A percentile compares a stretch with the other conserved stretches of the same genome.
Evolutionary conservation across 1,140 invertebrate genomes (phyloP).

Genomic region (Atta texana): DNA sequence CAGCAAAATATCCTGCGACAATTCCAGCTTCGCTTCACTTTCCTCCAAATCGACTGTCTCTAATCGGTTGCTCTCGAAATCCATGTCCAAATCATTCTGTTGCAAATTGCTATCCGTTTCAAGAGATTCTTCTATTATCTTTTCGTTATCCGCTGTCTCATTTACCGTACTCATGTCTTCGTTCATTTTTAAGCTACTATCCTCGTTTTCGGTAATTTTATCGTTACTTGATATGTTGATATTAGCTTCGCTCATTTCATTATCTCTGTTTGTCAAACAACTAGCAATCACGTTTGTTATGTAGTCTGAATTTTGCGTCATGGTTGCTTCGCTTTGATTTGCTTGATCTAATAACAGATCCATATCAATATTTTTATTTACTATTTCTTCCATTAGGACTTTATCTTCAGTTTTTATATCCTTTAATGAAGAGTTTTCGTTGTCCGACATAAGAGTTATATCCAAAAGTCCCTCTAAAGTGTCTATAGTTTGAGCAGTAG

Average conservation of each 20-base stretch:
- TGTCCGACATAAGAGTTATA: constrained; percentile 70
- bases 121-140: constrained; percentile 53
- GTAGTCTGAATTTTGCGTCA: constrained; percentile 55
- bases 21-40: constrained; percentile 63
- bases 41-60: constrained; percentile 68
- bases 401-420: constrained; percentile 57
- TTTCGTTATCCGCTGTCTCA: constrained; percentile 30
- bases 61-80: constrained; percentile 63
- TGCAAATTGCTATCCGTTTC: constrained; percentile 10
- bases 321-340: constrained; percentile 33
- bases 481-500: constrained; percentile 66
- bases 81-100: constrained; percentile 67
- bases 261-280: constrained; percentile 59
- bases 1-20: constrained; percentile 47
- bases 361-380: constrained; percentile 60
- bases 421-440: constrained; percentile 63
- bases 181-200: constrained; percentile 25
- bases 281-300: constrained; percentile 65
- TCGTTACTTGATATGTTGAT: not conserved
- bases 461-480: constrained; percentile 72
- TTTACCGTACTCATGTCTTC: constrained; percentile 36
- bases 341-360: constrained; percentile 61
- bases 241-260: constrained; percentile 23
- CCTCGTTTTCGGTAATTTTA: constrained; percentile 31
- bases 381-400: constrained; percentile 21